Evolutionary conservation across 2,888 invertebrate species (phyloP), one percentile per base, ranked within the genome.

Genomic region (Arctia plantaginis): DNA sequence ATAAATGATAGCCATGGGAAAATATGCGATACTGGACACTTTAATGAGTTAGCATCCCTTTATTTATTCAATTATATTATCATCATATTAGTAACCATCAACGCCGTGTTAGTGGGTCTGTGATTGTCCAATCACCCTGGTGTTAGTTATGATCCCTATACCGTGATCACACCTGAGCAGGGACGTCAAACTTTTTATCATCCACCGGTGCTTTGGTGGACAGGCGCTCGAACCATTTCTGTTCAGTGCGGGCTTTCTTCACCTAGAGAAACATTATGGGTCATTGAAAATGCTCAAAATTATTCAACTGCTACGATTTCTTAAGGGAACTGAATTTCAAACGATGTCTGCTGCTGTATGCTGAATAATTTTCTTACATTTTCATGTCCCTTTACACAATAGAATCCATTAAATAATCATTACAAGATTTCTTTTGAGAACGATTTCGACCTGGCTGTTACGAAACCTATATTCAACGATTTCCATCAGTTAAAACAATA

Each of bases 201-300:
- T 90, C 90, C 84, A 83, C 84, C 51, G 88, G 81, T 59, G 87
- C 81, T 82, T 89, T 92, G 75, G 89, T 86, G 72, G 94, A 95
- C 79, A 95, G 92, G 64, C 95, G 92, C 91, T 95, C 95, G 93
- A 90, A 95, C 95, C 95, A 95, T 79, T 91, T 93, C 89, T 90
- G 93, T 78, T 93, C 91, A 10, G 87, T 81, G 65, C 90, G 91
- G 77, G 80, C 82, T 86, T 91, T 91, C 89, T 90, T 90, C 87
- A 93, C 93, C 95, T 94, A 92, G 41, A 71, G 51, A 78, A 74
- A 78, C 66, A 75, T 69, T 59, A 51, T 18, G 80, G 74, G 33
- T 15, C 72, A 82, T 74, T 73, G 77, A 77, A 80, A 68, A 68
- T 69, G 62, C 44, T 66, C 71, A 71, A 69, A 30, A 35, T 27